Conservation (phyloP, 23 tunicate genomes). For the Aplidium turbinatum region DNA sequence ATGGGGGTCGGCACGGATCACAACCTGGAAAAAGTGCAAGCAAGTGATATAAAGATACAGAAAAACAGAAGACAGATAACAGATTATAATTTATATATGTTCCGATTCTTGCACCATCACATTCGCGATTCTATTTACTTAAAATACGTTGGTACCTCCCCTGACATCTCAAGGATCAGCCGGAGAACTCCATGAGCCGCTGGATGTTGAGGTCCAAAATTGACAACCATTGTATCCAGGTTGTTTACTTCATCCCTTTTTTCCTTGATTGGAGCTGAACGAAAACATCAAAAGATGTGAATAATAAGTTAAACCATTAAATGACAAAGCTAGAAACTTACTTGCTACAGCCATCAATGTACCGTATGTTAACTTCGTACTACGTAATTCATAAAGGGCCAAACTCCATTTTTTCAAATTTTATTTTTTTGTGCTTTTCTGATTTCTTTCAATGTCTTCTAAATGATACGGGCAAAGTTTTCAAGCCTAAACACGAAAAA, state of each 20-base stretch:
- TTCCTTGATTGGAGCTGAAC: background rate
- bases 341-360: too few species aligned
- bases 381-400: too few species aligned
- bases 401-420: too few species aligned
- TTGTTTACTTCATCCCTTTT: constrained; percentile 6
- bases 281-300: background rate
- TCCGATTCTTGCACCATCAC: background rate
- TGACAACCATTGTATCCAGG: constrained; percentile 47
- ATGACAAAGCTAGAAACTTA: background rate
- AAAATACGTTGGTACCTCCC: constrained; percentile 46
- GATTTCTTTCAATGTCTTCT: too few species aligned
- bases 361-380: too few species aligned
- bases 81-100: too few species aligned
- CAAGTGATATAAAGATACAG: background rate
- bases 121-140: background rate
- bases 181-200: constrained; percentile 98
- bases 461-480: too few species aligned
- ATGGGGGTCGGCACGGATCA: constrained; percentile 94
- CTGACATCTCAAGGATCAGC: constrained; percentile 81
- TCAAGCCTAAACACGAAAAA: too few species aligned
- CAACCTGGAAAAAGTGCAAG: constrained; percentile 25
- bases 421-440: too few species aligned
- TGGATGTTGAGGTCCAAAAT: constrained; percentile 95
- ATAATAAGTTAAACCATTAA: background rate
- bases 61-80: too few species aligned